Evolutionary conservation across 2,113 vertebrate genomes (phyloP).

Genomic region (Rattus norvegicus): DNA sequence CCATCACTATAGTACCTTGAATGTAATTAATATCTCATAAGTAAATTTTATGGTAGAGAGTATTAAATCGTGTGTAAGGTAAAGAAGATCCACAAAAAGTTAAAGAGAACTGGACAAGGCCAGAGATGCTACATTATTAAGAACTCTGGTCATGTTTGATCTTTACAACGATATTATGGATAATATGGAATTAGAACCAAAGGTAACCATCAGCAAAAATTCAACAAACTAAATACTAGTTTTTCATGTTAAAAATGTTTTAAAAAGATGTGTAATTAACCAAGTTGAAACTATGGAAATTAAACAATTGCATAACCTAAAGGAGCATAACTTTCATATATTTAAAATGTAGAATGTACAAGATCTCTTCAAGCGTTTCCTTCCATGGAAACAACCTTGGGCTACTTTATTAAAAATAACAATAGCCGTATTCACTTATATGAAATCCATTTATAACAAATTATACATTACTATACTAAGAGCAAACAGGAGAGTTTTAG

Average conservation of each 20-base stretch:
- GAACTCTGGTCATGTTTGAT: not conserved
- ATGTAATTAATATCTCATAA: not conserved
- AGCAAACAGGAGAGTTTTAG: not conserved
- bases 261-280: not conserved
- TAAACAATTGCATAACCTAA: not conserved
- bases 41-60: not conserved
- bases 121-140: not conserved
- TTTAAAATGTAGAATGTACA: slow-evolving; percentile 27
- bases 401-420: not conserved
- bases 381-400: not conserved
- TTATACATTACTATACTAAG: not conserved
- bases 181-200: not conserved
- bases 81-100: not conserved
- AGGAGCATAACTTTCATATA: not conserved
- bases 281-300: slow-evolving; percentile 46
- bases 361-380: not conserved
- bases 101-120: not conserved
- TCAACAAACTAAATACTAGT: not conserved
- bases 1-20: not conserved
- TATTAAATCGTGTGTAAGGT: not conserved
- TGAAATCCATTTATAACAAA: not conserved
- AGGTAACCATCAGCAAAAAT: not conserved
- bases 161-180: not conserved
- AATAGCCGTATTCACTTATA: not conserved
- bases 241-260: not conserved